Base-by-base conservation (phyloP, 2,113 vertebrate species). In the Oryzias celebensis region DNA sequence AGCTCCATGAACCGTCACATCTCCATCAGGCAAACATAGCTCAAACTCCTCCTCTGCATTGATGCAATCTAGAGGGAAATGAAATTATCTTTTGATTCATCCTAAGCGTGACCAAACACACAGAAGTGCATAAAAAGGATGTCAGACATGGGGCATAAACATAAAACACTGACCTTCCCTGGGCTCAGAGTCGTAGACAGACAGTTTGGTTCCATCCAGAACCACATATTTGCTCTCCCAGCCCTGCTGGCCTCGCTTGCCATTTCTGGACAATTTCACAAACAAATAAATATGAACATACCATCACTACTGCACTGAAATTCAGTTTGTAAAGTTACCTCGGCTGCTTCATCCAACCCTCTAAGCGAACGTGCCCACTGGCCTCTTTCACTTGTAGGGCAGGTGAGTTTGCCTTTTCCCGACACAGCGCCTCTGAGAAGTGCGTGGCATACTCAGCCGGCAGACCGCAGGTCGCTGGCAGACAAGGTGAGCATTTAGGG, bases 261-360 rank as follows among this genome's bases (percentile, higher is more conserved):
- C 95, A 79, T 98, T 97, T 88, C 97, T 99, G 80, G 10, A 3
- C 14, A 53, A 77, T 23, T 8, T 65, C 54, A 81, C 16, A 41
- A 26, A 31, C 1, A 20, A 15, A 26, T 36, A 36, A 36, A 36
- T 36, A 12, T 36, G 3, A 36, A 36, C 36, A 36, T 10, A 36
- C 36, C 36, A 36, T 10, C 36, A 36, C 36, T 10, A 36, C 10
- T 3, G 36, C 36, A 10, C 36, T 36, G 5, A 17, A 14, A 23
- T 15, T 14, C 14, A 18, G 6, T 22, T 18, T 46, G 36, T 14
- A 2, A 54, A 31, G 48, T 61, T 92, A 99, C 97, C 97, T 94
- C 45, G 97, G 97, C 77, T 98, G 95, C 80, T 99, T 99, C 96
- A 99, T 98, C 97, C 97, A 99, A 26, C 96, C 97, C 85, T 99